Conservation (phyloP, 1,140 invertebrate species). For the Brachionus paranguensis region DNA sequence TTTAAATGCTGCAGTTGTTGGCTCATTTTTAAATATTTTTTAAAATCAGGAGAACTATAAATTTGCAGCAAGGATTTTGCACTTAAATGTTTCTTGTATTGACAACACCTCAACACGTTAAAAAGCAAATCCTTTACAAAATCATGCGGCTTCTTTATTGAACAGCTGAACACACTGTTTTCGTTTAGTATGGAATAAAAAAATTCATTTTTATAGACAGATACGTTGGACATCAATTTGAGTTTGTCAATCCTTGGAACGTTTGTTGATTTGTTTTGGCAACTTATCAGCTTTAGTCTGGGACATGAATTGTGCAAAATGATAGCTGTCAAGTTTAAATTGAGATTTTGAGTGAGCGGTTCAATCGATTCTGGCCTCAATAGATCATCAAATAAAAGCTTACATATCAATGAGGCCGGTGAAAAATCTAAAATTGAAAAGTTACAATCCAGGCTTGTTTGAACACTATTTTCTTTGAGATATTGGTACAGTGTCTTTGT, state of each 20-base stretch:
- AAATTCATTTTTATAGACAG: not conserved
- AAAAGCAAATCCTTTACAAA: constrained; percentile 44
- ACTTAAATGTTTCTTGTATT: constrained; percentile 42
- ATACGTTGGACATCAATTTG: not conserved
- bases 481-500: not conserved
- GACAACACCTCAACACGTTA: constrained; percentile 39
- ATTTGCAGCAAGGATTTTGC: constrained; percentile 44
- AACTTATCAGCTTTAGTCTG: constrained; percentile 41
- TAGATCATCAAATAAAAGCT: constrained; percentile 2
- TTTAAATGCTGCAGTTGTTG: constrained; percentile 45
- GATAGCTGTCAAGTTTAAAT: constrained; percentile 52
- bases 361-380: constrained; percentile 43
- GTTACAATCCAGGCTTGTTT: not conserved
- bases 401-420: constrained; percentile 5
- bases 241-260: not conserved
- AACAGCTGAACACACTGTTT: not conserved
- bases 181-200: constrained; percentile 41
- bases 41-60: constrained; percentile 43
- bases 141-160: constrained; percentile 42
- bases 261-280: constrained; percentile 44
- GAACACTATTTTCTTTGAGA: not conserved
- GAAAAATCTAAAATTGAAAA: not conserved
- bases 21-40: constrained; percentile 43
- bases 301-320: constrained; percentile 54
- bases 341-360: constrained; percentile 48